A percentile compares a stretch with the other conserved stretches of the same genome.
Conservation (phyloP, 2,113 vertebrate species). For the Callionymus lyra region DNA sequence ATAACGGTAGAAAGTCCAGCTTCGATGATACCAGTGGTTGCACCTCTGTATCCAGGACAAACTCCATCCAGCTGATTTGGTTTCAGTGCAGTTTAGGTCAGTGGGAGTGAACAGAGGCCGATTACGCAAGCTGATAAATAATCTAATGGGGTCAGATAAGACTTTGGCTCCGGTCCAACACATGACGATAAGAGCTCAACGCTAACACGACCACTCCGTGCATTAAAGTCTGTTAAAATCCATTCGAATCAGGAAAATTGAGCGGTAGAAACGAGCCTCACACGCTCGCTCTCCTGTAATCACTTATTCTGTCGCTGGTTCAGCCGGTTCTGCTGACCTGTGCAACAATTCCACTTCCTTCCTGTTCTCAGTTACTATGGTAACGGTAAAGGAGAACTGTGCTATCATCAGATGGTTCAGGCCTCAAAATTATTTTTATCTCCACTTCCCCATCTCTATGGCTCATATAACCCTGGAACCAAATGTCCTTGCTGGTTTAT, state of each 20-base stretch:
- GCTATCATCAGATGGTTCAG: slow-evolving; percentile 40
- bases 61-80: slow-evolving; percentile 13
- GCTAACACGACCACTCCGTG: not conserved
- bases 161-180: slow-evolving; percentile 36
- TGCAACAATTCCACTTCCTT: slow-evolving; percentile 56
- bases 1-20: too few relatives aligned
- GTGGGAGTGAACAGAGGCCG: slow-evolving; percentile 21
- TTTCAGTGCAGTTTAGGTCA: slow-evolving; percentile 29
- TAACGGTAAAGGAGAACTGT: slow-evolving; percentile 46
- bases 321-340: slow-evolving; percentile 42
- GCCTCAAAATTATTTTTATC: slow-evolving; percentile 54
- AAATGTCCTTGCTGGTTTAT: slow-evolving; percentile 37
- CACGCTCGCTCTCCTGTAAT: slow-evolving; percentile 10
- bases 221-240: too few relatives aligned
- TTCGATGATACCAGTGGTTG: too few relatives aligned
- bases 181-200: slow-evolving; percentile 20
- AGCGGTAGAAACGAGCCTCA: too few relatives aligned
- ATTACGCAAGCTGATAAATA: slow-evolving; percentile 43
- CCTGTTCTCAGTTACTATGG: slow-evolving; percentile 43
- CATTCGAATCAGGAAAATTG: too few relatives aligned
- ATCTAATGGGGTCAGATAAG: slow-evolving; percentile 49
- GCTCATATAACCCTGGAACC: slow-evolving; percentile 19
- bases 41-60: slow-evolving; percentile 11
- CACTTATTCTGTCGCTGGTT: slow-evolving; percentile 7
- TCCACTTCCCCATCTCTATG: slow-evolving; percentile 46